phyloP scores from a whole-genome alignment of 2,888 invertebrate genomes.

The Melanostoma scalare region DNA sequence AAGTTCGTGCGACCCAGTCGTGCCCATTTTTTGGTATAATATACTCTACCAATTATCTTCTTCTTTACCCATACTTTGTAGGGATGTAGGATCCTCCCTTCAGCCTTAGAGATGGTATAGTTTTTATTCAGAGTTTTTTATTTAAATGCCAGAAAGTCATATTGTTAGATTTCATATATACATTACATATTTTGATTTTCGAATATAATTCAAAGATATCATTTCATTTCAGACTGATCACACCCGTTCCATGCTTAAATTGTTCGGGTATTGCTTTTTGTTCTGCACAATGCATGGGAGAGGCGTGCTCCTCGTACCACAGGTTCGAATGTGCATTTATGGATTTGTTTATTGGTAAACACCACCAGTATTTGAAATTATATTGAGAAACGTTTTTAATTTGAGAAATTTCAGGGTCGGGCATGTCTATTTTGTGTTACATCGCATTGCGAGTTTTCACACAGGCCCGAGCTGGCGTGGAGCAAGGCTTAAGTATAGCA shows the following conservation, averaged over 20 bases:
- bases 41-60: no score
- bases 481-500: conserved; percentile 80
- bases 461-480: conserved; percentile 83
- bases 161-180: no score
- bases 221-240: conserved; percentile 84
- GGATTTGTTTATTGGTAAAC: conserved; percentile 88
- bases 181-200: no score
- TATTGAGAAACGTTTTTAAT: neutral
- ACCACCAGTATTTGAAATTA: neutral
- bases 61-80: no score
- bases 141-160: no score
- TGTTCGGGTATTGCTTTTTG: conserved; percentile 92
- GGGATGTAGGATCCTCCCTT: no score
- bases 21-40: no score
- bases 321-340: conserved; percentile 89
- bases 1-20: no score
- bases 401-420: conserved; percentile 84
- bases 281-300: conserved; percentile 85
- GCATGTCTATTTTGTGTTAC: conserved; percentile 91
- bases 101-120: no score
- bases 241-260: conserved; percentile 87
- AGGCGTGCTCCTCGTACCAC: conserved; percentile 87
- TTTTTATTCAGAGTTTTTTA: no score
- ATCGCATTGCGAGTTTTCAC: conserved; percentile 91
- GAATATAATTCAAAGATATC: no score